Conservation (phyloP, 2,113 vertebrate genomes). For the Macrotus californicus region DNA sequence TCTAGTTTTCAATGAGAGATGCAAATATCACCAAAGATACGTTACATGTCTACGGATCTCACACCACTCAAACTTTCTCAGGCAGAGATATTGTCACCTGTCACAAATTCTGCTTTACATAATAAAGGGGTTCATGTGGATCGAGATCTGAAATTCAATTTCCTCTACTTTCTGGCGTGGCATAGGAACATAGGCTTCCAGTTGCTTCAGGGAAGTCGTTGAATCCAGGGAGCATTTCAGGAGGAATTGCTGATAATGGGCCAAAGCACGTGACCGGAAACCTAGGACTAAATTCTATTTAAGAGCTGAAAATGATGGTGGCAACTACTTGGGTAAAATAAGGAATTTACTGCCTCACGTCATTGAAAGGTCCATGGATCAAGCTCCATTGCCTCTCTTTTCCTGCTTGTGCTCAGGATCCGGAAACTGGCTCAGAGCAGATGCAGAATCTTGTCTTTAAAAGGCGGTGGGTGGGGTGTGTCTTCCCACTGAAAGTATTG, state of each 20-base stretch:
- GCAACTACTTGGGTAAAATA: background rate
- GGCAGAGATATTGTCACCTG: slow-evolving; percentile 56
- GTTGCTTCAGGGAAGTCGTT: background rate
- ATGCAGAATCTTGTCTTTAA: background rate
- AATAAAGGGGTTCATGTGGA: background rate
- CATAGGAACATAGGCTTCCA: background rate
- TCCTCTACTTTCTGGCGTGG: background rate
- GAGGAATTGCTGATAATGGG: background rate
- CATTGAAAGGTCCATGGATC: background rate
- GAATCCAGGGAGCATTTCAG: background rate
- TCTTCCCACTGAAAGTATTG: background rate
- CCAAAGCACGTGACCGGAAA: background rate
- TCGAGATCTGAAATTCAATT: slow-evolving; percentile 30
- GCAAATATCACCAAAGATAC: slow-evolving; percentile 67
- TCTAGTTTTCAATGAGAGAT: slow-evolving; percentile 72
- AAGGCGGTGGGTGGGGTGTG: background rate
- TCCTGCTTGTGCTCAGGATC: background rate
- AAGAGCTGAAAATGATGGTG: background rate
- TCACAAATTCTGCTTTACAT: slow-evolving; percentile 22
- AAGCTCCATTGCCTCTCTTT: background rate
- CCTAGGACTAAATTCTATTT: background rate
- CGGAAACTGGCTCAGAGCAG: background rate
- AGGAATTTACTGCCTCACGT: background rate
- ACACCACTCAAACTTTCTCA: slow-evolving; percentile 58
- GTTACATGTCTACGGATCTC: slow-evolving; percentile 39